Percentiles rank a stretch among this genome's conserved stretches.
Evolutionary conservation across 2,113 vertebrate species (phyloP).

Genomic region (Coryphaenoides rupestris): DNA sequence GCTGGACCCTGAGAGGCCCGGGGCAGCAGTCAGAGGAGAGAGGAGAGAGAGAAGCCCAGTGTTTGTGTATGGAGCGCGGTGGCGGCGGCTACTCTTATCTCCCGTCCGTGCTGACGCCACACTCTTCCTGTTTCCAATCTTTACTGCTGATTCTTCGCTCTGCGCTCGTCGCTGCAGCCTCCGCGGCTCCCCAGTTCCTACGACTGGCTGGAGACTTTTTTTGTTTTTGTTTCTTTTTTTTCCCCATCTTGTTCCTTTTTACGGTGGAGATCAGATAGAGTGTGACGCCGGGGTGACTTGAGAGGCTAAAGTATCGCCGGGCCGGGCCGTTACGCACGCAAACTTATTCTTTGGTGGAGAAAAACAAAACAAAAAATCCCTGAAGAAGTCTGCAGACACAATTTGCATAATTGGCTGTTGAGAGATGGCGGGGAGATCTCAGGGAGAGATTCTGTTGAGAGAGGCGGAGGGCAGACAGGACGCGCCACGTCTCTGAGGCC

Average conservation of each 20-base stretch:
- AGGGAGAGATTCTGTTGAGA: not conserved
- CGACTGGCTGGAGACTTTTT: constrained; percentile 21
- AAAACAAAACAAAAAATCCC: constrained; percentile 26
- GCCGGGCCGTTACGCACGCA: constrained; percentile 28
- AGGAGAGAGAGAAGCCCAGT: constrained; percentile 72
- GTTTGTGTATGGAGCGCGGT: constrained; percentile 84
- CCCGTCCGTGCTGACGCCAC: constrained; percentile 87
- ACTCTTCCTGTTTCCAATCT: constrained; percentile 97
- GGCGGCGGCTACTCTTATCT: constrained; percentile 92
- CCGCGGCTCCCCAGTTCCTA: constrained; percentile 31
- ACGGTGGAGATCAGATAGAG: constrained; percentile 63
- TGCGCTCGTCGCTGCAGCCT: constrained; percentile 70
- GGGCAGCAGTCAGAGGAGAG: too few species aligned
- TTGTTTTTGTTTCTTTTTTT: constrained; percentile 12
- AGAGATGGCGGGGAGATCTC: constrained; percentile 3
- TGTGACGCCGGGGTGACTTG: constrained; percentile 54
- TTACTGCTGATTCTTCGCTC: constrained; percentile 86
- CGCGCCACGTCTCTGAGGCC: constrained; percentile 28
- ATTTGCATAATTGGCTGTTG: constrained; percentile 35
- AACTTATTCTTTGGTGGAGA: constrained; percentile 18
- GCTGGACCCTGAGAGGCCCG: constrained; percentile 65
- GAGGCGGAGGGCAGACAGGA: constrained; percentile 33
- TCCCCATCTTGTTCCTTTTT: constrained; percentile 65
- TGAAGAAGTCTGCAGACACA: not conserved
- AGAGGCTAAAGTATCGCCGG: constrained; percentile 39